Percentiles rank a stretch among this genome's conserved stretches.
Evolutionary conservation across 2,797 vertebrate genomes (phyloP).

Genomic region (Dendrocincla tyrannina): DNA sequence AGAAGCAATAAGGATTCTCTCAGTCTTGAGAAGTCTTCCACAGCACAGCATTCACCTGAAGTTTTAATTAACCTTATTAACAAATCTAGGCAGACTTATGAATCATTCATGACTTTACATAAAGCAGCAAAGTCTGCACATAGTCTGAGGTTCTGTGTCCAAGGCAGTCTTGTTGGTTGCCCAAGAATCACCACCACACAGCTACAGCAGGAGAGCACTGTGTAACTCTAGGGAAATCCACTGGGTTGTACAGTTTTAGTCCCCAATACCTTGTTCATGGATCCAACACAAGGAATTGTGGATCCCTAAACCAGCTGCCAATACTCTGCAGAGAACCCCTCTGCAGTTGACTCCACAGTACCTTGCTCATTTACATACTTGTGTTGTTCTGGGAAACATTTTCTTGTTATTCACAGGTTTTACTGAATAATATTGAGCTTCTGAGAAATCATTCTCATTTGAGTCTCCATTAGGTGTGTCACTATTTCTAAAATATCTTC

Average conservation of each 20-base stretch:
- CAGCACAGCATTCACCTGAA: not conserved
- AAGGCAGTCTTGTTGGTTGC: not conserved
- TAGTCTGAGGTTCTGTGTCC: not conserved
- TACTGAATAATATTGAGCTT: not conserved
- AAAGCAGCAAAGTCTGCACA: not conserved
- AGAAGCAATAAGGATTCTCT: not conserved
- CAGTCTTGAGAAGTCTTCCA: not conserved
- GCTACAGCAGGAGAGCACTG: not conserved
- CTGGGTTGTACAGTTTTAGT: not conserved
- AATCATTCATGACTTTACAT: not conserved
- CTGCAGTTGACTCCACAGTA: not conserved
- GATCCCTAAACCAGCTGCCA: not conserved
- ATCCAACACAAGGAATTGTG: not conserved
- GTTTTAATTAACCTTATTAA: constrained; percentile 25
- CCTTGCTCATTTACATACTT: not conserved
- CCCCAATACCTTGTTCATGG: accelerated
- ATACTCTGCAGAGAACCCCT: not conserved
- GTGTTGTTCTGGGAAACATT: not conserved
- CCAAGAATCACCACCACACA: not conserved
- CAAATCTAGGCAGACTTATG: not conserved
- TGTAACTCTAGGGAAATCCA: not conserved
- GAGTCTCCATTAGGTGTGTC: not conserved
- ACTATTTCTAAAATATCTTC: constrained; percentile 7
- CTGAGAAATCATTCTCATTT: not conserved
- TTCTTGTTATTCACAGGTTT: not conserved